Conservation (phyloP, 30 jellyfish, hydroid and myxozoan genomes). For the Chironex yamaguchii region DNA sequence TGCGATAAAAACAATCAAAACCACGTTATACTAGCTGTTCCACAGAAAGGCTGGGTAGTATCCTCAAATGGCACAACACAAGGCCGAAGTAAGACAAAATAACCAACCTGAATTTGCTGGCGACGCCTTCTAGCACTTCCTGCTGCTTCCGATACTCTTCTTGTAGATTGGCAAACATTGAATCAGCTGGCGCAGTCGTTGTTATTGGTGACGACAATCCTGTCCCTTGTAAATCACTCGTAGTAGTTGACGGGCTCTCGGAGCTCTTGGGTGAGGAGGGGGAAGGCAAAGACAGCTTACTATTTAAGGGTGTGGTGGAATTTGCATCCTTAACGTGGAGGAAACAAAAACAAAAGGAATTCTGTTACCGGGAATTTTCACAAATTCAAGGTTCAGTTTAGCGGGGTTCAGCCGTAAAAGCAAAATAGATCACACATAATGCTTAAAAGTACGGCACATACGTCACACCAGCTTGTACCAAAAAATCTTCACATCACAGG, state of each 20-base stretch:
- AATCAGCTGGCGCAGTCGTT: background rate
- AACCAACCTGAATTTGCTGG: conserved; percentile 57
- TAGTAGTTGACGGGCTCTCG: background rate
- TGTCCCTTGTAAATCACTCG: background rate
- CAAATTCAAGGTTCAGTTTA: no score
- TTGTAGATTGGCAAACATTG: background rate
- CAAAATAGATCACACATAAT: no score
- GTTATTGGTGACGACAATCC: background rate
- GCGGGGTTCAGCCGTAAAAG: no score
- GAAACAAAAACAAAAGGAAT: background rate
- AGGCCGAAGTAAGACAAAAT: no score
- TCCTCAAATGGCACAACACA: no score
- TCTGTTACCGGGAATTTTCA: no score
- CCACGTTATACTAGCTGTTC: no score
- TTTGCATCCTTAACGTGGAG: background rate
- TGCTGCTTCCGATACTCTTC: conserved; percentile 1
- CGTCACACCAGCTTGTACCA: no score
- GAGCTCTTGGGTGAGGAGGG: background rate
- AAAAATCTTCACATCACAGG: no score
- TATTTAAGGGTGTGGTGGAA: background rate
- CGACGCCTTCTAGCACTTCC: conserved; percentile 69
- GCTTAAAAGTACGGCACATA: no score
- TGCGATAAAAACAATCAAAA: no score
- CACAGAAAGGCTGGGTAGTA: no score
- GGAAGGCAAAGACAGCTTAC: background rate